Evolutionary conservation across 2,113 vertebrate species (phyloP).

Genomic region (Pedetes capensis): DNA sequence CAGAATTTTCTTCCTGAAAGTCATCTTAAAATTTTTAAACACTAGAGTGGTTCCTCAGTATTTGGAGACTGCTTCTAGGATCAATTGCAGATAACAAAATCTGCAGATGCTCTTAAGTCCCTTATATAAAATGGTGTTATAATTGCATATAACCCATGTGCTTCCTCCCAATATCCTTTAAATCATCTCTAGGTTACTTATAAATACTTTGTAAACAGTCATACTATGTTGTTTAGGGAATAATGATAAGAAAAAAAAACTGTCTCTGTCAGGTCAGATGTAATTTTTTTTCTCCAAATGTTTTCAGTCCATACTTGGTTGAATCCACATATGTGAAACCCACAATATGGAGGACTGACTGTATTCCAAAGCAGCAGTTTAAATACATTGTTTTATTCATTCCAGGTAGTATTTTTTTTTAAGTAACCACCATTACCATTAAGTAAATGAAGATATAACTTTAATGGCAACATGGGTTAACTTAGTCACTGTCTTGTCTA

Average conservation of each 20-base stretch:
- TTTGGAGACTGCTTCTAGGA: background rate
- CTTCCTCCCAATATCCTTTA: background rate
- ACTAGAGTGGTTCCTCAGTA: background rate
- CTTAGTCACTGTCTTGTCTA: conserved; percentile 33
- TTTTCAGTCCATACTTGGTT: background rate
- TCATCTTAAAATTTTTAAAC: conserved; percentile 16
- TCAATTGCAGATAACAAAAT: background rate
- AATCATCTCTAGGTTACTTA: background rate
- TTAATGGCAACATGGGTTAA: background rate
- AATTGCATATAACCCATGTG: background rate
- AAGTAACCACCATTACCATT: too few relatives aligned
- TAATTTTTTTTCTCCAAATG: background rate
- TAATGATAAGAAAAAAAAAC: background rate
- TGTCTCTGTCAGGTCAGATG: background rate
- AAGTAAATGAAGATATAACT: conserved; percentile 40
- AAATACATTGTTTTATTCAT: background rate
- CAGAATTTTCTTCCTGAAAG: conserved; percentile 7
- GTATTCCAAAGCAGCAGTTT: conserved; percentile 6
- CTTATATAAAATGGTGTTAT: background rate
- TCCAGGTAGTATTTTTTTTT: background rate
- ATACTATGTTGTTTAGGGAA: background rate
- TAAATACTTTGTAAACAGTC: background rate
- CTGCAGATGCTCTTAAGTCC: background rate
- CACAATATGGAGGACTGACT: background rate
- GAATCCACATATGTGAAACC: background rate